Evolutionary conservation across 1,140 invertebrate genomes (phyloP).

Genomic region (Oscheius sp.): DNA sequence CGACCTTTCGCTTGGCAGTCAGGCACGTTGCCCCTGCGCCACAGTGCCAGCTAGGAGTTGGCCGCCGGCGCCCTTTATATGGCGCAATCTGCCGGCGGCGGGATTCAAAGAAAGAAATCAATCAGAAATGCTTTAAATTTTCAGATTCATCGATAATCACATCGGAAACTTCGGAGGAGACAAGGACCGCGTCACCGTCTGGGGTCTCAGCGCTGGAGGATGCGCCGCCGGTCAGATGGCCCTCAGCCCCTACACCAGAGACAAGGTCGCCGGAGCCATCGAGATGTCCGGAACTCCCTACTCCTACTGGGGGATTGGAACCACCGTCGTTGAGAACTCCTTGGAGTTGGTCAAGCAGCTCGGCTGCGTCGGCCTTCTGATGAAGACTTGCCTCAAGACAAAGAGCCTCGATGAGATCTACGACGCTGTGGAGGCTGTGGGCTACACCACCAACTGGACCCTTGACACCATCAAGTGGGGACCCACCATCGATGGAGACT

Average conservation of each 20-base stretch:
- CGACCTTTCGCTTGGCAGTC: no score
- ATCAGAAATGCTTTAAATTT: constrained; percentile 44
- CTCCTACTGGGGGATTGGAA: constrained; percentile 26
- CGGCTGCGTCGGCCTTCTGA: background rate
- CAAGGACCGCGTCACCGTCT: constrained; percentile 65
- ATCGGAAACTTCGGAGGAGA: constrained; percentile 54
- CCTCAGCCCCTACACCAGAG: constrained; percentile 69
- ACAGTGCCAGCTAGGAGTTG: no score
- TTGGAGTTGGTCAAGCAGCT: constrained; percentile 13
- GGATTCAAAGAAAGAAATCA: no score
- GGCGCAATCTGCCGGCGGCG: no score
- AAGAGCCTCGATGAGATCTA: constrained; percentile 33
- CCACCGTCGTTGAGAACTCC: constrained; percentile 23
- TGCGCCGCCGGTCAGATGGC: constrained; percentile 76
- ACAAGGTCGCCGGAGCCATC: constrained; percentile 1
- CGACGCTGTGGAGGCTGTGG: constrained; percentile 13
- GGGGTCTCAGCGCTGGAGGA: constrained; percentile 71
- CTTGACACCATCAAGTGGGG: constrained; percentile 18
- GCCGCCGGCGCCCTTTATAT: no score
- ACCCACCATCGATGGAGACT: constrained; percentile 32
- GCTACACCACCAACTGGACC: background rate
- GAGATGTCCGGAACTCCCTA: constrained; percentile 13
- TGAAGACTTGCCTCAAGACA: constrained; percentile 27
- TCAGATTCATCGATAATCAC: constrained; percentile 62
- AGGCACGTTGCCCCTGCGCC: no score